Conservation (phyloP, 1,140 invertebrate genomes). For the Anthonomus grandis region DNA sequence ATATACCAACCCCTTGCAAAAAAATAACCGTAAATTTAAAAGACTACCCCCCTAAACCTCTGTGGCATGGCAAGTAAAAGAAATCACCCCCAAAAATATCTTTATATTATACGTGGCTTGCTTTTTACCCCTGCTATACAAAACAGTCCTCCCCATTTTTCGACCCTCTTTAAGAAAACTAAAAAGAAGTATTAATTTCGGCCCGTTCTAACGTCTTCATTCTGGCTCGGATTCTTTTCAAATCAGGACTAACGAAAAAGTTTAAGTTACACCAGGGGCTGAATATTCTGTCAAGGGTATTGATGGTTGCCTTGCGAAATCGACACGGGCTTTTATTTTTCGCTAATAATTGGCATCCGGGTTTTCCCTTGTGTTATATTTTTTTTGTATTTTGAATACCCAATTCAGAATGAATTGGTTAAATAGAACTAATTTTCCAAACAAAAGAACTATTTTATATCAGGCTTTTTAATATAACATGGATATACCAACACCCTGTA, state of each 20-base stretch:
- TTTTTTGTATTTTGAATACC: no score
- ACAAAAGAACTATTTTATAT: no score
- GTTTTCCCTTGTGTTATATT: no score
- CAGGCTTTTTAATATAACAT: no score
- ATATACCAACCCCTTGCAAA: not conserved
- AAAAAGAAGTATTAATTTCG: constrained; percentile 24
- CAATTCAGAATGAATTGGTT: no score
- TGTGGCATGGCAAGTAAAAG: constrained; percentile 8
- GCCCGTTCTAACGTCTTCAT: constrained; percentile 14
- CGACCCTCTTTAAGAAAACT: constrained; percentile 18
- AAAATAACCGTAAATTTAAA: constrained; percentile 20
- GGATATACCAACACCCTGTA: no score
- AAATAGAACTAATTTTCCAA: no score
- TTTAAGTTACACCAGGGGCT: constrained; percentile 6
- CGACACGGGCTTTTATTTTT: constrained; percentile 15
- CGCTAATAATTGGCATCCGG: constrained; percentile 15
- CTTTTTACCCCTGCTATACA: constrained; percentile 16
- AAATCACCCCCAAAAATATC: constrained; percentile 16
- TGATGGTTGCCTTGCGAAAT: constrained; percentile 15
- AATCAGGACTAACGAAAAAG: constrained; percentile 5
- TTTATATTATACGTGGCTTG: constrained; percentile 19
- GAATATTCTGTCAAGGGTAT: not conserved
- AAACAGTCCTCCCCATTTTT: constrained; percentile 18
- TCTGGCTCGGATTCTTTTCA: constrained; percentile 12
- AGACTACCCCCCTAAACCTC: not conserved